Conservation (phyloP, 2,888 invertebrate species). For the Mystacides longicornis region DNA sequence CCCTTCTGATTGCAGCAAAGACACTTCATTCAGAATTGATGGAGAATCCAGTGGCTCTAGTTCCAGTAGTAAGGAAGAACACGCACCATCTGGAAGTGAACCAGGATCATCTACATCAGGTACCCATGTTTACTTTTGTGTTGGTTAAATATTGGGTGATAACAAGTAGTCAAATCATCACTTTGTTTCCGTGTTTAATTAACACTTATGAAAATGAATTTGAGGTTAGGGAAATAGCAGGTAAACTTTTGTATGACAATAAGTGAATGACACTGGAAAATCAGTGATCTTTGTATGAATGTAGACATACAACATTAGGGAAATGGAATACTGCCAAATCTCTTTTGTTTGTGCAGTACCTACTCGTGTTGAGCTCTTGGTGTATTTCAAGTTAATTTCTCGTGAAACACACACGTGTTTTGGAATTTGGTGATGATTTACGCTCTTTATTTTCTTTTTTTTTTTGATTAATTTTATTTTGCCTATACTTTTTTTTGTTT, state of each 20-base stretch:
- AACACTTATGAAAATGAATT: background rate
- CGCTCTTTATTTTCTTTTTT: background rate
- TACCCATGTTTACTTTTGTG: background rate
- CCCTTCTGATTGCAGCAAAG: background rate
- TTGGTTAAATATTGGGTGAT: background rate
- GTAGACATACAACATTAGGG: background rate
- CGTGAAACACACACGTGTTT: background rate
- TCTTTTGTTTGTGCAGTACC: background rate
- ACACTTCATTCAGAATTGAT: background rate
- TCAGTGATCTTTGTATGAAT: background rate
- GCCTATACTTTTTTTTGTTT: background rate
- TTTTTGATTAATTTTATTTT: background rate
- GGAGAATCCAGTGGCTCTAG: background rate
- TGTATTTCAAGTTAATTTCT: no score
- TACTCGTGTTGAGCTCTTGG: no score
- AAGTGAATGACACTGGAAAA: background rate
- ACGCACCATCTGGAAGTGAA: background rate
- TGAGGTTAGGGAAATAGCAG: background rate
- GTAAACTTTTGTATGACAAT: background rate
- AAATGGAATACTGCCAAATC: constrained; percentile 1
- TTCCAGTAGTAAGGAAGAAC: background rate
- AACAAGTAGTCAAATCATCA: background rate
- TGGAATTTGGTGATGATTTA: background rate
- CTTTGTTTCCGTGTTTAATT: background rate
- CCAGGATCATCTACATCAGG: background rate